Base-by-base conservation (phyloP, 2,797 vertebrate species). In the Notoglanidium macrostoma region DNA sequence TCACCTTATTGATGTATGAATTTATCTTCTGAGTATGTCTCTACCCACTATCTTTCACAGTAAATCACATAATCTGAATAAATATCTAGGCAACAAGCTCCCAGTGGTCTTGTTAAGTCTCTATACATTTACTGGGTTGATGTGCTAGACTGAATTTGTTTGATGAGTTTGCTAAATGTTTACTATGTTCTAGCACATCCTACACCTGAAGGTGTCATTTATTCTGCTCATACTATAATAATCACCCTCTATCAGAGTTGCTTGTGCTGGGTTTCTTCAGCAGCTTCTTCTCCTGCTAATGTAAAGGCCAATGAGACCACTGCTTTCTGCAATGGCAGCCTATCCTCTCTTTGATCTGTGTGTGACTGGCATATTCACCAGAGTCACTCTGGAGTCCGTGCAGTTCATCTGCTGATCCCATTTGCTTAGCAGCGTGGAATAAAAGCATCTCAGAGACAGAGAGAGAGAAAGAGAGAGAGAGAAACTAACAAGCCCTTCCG, bases 341-440 rank as follows among this genome's bases (percentile, higher is more conserved):
- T 72, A 86, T 83, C 55, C 49, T 79, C 76, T 82, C 57, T 89
- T 70, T 17, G 88, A 88, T 93, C 89, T 46, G 55, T 91, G 67
- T 86, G 87, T 85, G 85, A 91, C 90, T 90, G 89, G 85, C 85
- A 85, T 88, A 84, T 87, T 89, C 87, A 83, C 72, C 67, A 84
- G 87, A 92, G 91, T 88, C 86, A 88, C 89, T 44, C 70, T 26
- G 81, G 87, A 92, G 91, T 85, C 88, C 86, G 85, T 85, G 88
- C 80, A 85, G 86, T 89, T 94, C 89, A 87, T 84, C 90, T 88
- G 89, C 90, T 90, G 89, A 94, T 93, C 90, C 90, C 92, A 93
- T 94, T 94, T 90, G 91, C 90, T 91, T 91, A 92, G 90, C 89
- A 91, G 92, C 88, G 91, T 92, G 91, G 90, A 92, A 93, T 89